Percentiles rank a stretch among this genome's conserved stretches.
These are phyloP conservation scores for Yponomeuta plumbellus DNA, from an alignment of 2,888 invertebrate species.

Conservation along the genomic window DNA sequence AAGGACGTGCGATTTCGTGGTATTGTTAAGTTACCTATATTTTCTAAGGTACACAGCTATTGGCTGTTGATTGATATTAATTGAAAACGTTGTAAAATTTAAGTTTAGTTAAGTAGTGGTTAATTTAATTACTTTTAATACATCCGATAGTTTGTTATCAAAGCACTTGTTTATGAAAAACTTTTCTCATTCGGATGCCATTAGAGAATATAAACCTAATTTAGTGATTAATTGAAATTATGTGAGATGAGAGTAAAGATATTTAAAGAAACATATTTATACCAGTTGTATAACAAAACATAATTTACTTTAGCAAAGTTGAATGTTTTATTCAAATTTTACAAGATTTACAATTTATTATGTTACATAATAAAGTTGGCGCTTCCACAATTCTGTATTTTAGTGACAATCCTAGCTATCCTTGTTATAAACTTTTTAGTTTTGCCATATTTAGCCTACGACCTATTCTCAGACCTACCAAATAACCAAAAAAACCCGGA, in stretches of 20 bases:
- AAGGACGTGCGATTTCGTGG: no score
- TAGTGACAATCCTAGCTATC: constrained; percentile 18
- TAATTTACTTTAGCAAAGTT: constrained; percentile 54
- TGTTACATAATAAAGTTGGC: constrained; percentile 65
- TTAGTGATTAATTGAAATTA: constrained; percentile 19
- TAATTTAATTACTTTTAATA: constrained; percentile 9
- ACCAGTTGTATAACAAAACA: constrained; percentile 32
- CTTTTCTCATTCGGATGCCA: constrained; percentile 50
- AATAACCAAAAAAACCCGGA: no score
- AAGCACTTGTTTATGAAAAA: constrained; percentile 24
- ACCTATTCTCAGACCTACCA: no score
- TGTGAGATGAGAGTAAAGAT: constrained; percentile 22
- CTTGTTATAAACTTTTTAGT: neutral
- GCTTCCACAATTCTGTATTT: constrained; percentile 42
- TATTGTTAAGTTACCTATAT: neutral
- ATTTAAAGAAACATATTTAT: constrained; percentile 30
- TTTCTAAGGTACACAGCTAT: neutral
- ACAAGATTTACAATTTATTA: constrained; percentile 71
- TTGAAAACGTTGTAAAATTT: neutral
- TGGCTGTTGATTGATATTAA: neutral
- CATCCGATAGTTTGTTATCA: neutral
- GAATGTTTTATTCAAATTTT: constrained; percentile 70
- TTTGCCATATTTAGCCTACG: no score
- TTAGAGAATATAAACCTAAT: constrained; percentile 45
- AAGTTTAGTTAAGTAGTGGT: neutral